Conservation (phyloP, 2,113 vertebrate species). For the Halichoeres trimaculatus region DNA sequence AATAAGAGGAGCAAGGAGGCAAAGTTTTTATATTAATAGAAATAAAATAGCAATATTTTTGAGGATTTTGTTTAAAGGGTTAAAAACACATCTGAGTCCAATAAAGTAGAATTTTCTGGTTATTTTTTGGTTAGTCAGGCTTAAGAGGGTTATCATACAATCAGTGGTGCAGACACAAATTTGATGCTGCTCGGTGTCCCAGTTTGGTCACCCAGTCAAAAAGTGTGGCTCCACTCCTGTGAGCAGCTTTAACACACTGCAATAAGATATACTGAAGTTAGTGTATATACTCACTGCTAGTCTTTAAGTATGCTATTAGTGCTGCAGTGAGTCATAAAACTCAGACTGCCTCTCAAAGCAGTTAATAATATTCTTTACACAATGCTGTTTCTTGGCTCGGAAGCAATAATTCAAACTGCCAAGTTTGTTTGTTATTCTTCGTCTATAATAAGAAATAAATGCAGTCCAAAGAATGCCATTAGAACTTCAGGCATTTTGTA, state of each 20-base stretch:
- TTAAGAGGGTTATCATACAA: no score
- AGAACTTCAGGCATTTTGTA: not conserved
- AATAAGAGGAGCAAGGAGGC: no score
- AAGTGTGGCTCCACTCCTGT: not conserved
- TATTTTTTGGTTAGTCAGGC: no score
- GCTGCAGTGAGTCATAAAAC: not conserved
- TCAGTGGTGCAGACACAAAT: not conserved
- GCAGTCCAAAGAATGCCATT: not conserved
- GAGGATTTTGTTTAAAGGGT: no score
- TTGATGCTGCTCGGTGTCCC: no score
- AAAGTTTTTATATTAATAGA: no score
- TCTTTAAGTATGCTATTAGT: not conserved
- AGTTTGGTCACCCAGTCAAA: no score
- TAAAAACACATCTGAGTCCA: no score
- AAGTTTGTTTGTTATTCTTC: not conserved
- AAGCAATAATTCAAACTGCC: not conserved
- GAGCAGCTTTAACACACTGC: not conserved
- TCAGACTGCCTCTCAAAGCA: not conserved
- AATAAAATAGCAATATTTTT: no score
- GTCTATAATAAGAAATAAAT: not conserved
- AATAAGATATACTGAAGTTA: conserved; percentile 1
- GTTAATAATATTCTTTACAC: not conserved
- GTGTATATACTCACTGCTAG: no score
- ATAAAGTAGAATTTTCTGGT: no score
- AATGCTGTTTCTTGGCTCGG: not conserved